Evolutionary conservation across 30 jellyfish, hydroid and myxozoan genomes (phyloP), one percentile per base, ranked within the genome.

Genomic region (Aurelia sp.): DNA sequence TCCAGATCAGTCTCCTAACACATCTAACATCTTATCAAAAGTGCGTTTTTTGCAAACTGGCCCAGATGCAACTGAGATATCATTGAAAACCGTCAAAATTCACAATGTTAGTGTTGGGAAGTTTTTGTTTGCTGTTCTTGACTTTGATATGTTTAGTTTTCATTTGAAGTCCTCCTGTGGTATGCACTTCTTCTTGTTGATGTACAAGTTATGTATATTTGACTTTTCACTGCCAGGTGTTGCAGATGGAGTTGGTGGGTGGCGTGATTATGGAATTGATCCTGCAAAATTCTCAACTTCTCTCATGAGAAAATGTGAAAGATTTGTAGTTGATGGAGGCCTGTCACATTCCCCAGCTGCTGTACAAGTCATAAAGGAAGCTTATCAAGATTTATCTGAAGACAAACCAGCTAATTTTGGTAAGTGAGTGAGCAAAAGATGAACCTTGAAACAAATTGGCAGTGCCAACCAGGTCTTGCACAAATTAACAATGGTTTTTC

Each of bases 241-340:
- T 83, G 97, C 97, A 31, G 97, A 90, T 82, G 97, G 97, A 8
- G 97, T 90, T 58, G 97, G 97, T 57, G 97, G 97, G 18, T 90
- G 94, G 94, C 51, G 91, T 30, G 94, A 90, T 62, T 90, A 90
- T 82, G 97, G 97, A 13, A 90, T 90, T 22, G 97, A 90, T 67
- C 82, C 93, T 7, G 74, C 97, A 30, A 82, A 75, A 30, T 90
- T 90, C 48, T 90, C 97, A 31, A 78, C 91, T 27, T 77, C 97
- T 2, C 55, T 90, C 22, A 90, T 90, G 97, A 82, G 81, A 41
- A 68, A 82, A 60, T 90, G 97, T 74, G 91, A 76, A 61, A 63
- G 92, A 9, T 88, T 88, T 71, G 96, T 88, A 9, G 77, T 70
- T 8, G 90, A 79, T 63, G 96, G 96, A 11, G 96, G 96, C 4